phyloP scores from a whole-genome alignment of 1,140 invertebrate species.

The Heliconius congener region DNA sequence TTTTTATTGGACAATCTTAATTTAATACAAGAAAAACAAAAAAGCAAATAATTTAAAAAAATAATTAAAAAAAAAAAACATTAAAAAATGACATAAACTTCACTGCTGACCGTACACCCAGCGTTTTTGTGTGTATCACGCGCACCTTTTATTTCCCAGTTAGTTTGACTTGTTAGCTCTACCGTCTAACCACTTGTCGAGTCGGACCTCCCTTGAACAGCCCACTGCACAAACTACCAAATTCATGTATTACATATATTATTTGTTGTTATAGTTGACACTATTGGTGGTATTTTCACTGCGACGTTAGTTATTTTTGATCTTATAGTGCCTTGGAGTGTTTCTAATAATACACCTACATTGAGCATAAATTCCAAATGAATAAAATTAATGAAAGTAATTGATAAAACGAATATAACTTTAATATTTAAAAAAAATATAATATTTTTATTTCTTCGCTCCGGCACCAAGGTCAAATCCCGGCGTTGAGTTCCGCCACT shows the following conservation, averaged over 20 bases:
- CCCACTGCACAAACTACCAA: slow-evolving; percentile 18
- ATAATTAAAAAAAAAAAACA: background rate
- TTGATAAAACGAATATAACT: too few relatives aligned
- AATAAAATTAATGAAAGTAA: too few relatives aligned
- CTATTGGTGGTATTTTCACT: background rate
- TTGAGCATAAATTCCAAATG: too few relatives aligned
- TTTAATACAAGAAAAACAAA: background rate
- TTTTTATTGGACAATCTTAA: too few relatives aligned
- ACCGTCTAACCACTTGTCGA: slow-evolving; percentile 52
- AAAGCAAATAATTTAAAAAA: background rate
- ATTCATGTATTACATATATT: slow-evolving; percentile 3
- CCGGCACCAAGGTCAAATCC: too few relatives aligned
- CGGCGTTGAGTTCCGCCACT: too few relatives aligned
- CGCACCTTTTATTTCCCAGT: slow-evolving; percentile 56
- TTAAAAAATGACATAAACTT: background rate
- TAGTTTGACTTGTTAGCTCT: slow-evolving; percentile 61
- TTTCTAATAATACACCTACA: too few relatives aligned
- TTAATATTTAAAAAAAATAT: too few relatives aligned
- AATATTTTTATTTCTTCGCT: too few relatives aligned
- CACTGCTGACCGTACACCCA: slow-evolving; percentile 20
- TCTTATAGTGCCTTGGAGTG: background rate
- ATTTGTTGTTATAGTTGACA: slow-evolving; percentile 2
- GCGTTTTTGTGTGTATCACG: slow-evolving; percentile 55
- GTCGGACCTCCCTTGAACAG: slow-evolving; percentile 46
- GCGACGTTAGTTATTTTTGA: background rate